Evolutionary conservation across 2,888 invertebrate genomes (phyloP).

Genomic region (Leucophenga montana): DNA sequence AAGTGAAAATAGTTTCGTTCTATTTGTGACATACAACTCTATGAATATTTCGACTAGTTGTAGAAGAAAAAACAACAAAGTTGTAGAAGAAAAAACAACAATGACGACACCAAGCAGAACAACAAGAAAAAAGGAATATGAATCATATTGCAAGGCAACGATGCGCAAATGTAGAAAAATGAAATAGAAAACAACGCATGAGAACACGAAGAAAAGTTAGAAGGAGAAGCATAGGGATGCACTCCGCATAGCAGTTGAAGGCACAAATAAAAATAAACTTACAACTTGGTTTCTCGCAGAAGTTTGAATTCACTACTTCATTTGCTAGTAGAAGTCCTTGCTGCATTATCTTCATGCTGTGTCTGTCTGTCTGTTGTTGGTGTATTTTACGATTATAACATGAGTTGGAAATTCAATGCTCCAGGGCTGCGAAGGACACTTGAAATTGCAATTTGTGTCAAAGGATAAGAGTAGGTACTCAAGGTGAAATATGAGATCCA

Average conservation of each 20-base stretch:
- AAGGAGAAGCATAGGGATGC: neutral
- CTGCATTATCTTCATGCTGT: constrained; percentile 4
- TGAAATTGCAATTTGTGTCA: constrained; percentile 17
- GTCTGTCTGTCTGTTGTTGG: neutral
- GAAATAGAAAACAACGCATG: neutral
- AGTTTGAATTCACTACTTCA: no score
- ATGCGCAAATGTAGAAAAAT: constrained; percentile 39
- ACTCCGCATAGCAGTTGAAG: neutral
- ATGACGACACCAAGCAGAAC: neutral
- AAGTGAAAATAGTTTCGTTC: constrained; percentile 9
- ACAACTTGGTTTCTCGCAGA: constrained; percentile 31
- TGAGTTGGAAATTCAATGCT: neutral
- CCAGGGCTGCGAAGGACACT: constrained; percentile 2
- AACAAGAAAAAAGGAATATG: neutral
- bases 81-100: no score
- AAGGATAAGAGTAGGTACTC: constrained; percentile 10
- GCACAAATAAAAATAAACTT: constrained; percentile 28
- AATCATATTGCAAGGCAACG: constrained; percentile 40
- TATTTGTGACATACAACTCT: neutral
- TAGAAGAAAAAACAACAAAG: no score
- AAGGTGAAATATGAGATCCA: neutral
- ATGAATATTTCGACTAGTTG: neutral
- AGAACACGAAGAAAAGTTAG: neutral
- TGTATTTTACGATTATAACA: no score
- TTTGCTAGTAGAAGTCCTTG: neutral